A percentile compares a stretch with the other conserved stretches of the same genome.
These are phyloP conservation scores for Dunckerocampus dactyliophorus DNA, from an alignment of 2,113 vertebrate genomes.

Conservation along the genomic window DNA sequence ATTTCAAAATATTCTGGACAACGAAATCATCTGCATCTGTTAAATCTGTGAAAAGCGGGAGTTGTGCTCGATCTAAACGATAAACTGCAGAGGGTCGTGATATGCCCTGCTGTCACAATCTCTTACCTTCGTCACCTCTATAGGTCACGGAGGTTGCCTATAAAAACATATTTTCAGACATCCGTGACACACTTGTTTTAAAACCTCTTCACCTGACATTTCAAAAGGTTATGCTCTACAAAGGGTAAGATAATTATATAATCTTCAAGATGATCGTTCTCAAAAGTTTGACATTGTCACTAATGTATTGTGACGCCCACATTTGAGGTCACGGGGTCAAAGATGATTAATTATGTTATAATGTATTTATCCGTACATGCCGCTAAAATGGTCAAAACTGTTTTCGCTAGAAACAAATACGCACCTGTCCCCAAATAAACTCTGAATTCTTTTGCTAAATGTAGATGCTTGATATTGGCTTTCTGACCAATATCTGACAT, in stretches of 20 bases:
- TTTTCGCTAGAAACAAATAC: too few relatives aligned
- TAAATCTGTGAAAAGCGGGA: constrained; percentile 15
- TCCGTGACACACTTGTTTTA: constrained; percentile 56
- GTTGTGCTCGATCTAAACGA: constrained; percentile 38
- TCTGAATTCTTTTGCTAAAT: too few relatives aligned
- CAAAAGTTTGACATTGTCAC: constrained; percentile 45
- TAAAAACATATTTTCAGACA: constrained; percentile 52
- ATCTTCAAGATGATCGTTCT: constrained; percentile 38
- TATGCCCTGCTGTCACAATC: constrained; percentile 60
- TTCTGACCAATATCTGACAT: too few relatives aligned
- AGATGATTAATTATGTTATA: too few relatives aligned
- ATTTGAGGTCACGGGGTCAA: background rate
- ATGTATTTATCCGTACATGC: too few relatives aligned
- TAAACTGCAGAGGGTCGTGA: constrained; percentile 44
- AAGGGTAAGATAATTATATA: constrained; percentile 70
- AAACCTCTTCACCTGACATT: constrained; percentile 66
- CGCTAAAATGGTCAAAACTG: too few relatives aligned
- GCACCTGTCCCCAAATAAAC: too few relatives aligned
- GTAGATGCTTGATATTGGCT: too few relatives aligned
- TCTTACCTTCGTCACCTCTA: constrained; percentile 38
- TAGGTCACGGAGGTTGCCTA: constrained; percentile 49
- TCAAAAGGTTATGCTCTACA: constrained; percentile 67
- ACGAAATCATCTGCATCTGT: constrained; percentile 1
- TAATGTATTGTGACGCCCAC: background rate
- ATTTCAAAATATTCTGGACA: constrained; percentile 12